Evolutionary conservation across 1,140 invertebrate genomes (phyloP).

Genomic region (Globodera rostochiensis): DNA sequence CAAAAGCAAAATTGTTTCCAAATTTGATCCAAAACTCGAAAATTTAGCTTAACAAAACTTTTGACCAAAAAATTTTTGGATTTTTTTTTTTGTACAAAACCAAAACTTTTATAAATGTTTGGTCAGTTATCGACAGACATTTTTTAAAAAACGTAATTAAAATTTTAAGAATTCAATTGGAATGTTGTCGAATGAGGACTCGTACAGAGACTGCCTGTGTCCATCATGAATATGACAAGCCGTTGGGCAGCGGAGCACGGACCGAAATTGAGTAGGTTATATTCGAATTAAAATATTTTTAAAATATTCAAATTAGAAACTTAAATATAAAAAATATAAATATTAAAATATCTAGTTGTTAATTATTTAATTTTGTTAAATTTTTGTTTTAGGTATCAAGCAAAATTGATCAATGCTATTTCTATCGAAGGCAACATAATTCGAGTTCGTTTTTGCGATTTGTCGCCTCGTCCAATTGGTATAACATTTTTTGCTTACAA

Average conservation of each 20-base stretch:
- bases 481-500: background rate
- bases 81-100: background rate
- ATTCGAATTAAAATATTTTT: background rate
- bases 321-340: too few relatives aligned
- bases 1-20: too few relatives aligned
- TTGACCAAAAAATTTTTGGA: too few relatives aligned
- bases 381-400: conserved; percentile 39
- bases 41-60: too few relatives aligned
- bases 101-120: too few relatives aligned
- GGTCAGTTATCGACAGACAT: too few relatives aligned
- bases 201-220: conserved; percentile 57
- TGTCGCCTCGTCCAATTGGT: conserved; percentile 49
- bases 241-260: conserved; percentile 52
- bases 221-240: conserved; percentile 54
- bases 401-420: conserved; percentile 52
- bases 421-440: conserved; percentile 45
- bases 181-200: conserved; percentile 58
- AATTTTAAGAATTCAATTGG: conserved; percentile 61
- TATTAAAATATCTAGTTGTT: conserved; percentile 11
- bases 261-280: conserved; percentile 54
- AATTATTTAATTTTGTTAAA: background rate
- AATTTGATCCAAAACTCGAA: too few relatives aligned
- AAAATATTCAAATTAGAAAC: too few relatives aligned
- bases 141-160: background rate
- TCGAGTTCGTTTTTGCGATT: conserved; percentile 53